Evolutionary conservation across 2,113 vertebrate species (phyloP).

Genomic region (Hylia prasina): DNA sequence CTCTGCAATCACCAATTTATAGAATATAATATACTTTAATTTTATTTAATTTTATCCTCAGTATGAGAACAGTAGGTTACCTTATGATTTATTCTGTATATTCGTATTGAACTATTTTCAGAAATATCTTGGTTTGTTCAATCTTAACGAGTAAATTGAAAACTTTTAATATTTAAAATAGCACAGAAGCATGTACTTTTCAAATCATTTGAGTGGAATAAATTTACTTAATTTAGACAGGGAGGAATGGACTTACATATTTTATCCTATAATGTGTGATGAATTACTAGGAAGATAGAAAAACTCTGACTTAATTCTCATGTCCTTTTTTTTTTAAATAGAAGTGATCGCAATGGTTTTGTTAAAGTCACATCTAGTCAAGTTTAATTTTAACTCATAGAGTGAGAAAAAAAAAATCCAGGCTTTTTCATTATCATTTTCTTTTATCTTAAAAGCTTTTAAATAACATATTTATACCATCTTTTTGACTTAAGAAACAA

Average conservation of each 20-base stretch:
- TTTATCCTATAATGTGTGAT: background rate
- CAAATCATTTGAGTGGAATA: background rate
- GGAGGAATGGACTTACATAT: background rate
- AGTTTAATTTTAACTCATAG: background rate
- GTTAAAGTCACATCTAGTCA: background rate
- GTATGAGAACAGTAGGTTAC: background rate
- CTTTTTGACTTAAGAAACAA: background rate
- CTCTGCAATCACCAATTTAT: background rate
- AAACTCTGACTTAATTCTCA: background rate
- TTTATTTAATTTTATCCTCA: background rate
- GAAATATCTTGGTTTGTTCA: background rate
- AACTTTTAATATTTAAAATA: background rate
- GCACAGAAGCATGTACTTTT: background rate
- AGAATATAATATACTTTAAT: background rate
- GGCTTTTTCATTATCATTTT: background rate
- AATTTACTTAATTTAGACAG: background rate
- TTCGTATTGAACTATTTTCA: background rate
- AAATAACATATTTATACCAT: background rate
- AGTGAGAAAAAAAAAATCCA: background rate
- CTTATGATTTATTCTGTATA: background rate
- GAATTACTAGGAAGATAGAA: background rate
- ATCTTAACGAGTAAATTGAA: background rate
- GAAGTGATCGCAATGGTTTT: background rate
- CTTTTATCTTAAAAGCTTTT: background rate
- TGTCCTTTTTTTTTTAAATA: background rate